Percentiles rank a stretch among this genome's conserved stretches.
Conservation (phyloP, 2,113 vertebrate species). For the Petromus typicus region DNA sequence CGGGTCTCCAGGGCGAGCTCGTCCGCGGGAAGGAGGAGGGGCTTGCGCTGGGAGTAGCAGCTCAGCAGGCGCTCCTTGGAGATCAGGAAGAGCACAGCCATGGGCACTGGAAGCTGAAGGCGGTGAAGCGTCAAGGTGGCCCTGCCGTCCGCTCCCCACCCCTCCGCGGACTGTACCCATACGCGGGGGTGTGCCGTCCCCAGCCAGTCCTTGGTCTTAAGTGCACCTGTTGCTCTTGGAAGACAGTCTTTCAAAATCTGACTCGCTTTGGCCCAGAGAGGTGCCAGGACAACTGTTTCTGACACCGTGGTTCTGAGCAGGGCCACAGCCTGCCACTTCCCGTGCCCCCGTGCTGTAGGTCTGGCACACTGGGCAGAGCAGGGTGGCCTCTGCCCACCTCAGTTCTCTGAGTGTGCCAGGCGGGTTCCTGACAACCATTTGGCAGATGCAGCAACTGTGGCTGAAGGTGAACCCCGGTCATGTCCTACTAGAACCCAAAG, state of each 20-base stretch:
- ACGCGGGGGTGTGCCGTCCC: not conserved
- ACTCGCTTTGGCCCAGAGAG: not conserved
- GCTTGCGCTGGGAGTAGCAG: constrained; percentile 85
- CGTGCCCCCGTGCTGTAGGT: rapidly evolving
- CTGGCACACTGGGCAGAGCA: not conserved
- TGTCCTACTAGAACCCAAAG: not conserved
- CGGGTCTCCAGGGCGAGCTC: constrained; percentile 86
- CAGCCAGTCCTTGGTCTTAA: not conserved
- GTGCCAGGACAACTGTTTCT: not conserved
- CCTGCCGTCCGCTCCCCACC: rapidly evolving
- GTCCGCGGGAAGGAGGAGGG: constrained; percentile 87
- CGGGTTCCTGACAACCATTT: not conserved
- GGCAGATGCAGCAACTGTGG: not conserved
- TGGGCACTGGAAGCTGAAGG: constrained; percentile 93
- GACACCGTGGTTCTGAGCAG: not conserved
- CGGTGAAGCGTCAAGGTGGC: constrained; percentile 29
- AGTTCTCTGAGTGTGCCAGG: not conserved
- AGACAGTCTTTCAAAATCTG: not conserved
- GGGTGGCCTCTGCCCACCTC: not conserved
- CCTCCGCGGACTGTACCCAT: rapidly evolving
- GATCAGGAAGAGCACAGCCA: constrained; percentile 92
- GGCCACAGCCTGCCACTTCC: not conserved
- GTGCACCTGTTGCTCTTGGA: not conserved
- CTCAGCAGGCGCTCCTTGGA: constrained; percentile 91
- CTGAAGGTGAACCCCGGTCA: not conserved